phyloP scores from a whole-genome alignment of 2,888 invertebrate genomes.

The Mesorhabditis belari region DNA sequence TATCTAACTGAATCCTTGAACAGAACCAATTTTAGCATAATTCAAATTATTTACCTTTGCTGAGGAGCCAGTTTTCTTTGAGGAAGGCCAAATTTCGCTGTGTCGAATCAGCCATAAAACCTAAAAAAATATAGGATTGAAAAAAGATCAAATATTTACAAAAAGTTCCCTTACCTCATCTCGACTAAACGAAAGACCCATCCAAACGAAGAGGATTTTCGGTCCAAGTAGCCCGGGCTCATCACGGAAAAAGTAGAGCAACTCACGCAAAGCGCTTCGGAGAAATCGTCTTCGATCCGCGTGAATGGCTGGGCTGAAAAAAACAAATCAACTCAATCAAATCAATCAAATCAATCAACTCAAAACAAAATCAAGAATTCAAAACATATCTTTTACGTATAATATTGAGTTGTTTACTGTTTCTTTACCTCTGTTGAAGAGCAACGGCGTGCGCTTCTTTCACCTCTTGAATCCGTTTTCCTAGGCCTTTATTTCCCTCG shows the following conservation, averaged over 20 bases:
- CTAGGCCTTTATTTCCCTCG: constrained; percentile 69
- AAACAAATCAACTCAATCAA: too few species aligned
- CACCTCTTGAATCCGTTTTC: constrained; percentile 84
- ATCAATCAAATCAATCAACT: too few species aligned
- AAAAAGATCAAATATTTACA: background rate
- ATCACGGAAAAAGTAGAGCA: constrained; percentile 88
- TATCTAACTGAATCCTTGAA: too few species aligned
- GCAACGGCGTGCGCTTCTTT: constrained; percentile 88
- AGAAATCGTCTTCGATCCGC: constrained; percentile 91
- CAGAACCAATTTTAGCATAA: background rate
- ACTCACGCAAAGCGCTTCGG: constrained; percentile 85
- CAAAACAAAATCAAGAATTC: constrained; percentile 3
- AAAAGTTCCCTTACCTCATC: constrained; percentile 71
- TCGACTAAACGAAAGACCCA: constrained; percentile 86
- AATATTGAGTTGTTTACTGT: too few species aligned
- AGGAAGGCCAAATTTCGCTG: constrained; percentile 84
- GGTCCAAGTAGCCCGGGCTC: constrained; percentile 95
- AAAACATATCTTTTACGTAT: too few species aligned
- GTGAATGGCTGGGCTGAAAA: constrained; percentile 71
- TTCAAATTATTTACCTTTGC: background rate
- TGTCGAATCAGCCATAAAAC: constrained; percentile 83
- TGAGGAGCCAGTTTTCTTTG: constrained; percentile 62
- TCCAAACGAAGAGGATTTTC: constrained; percentile 83
- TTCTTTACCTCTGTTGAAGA: constrained; percentile 71
- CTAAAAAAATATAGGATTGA: constrained; percentile 4